phyloP scores from a whole-genome alignment of 2,797 vertebrate species.

The Danio aesculapii region DNA sequence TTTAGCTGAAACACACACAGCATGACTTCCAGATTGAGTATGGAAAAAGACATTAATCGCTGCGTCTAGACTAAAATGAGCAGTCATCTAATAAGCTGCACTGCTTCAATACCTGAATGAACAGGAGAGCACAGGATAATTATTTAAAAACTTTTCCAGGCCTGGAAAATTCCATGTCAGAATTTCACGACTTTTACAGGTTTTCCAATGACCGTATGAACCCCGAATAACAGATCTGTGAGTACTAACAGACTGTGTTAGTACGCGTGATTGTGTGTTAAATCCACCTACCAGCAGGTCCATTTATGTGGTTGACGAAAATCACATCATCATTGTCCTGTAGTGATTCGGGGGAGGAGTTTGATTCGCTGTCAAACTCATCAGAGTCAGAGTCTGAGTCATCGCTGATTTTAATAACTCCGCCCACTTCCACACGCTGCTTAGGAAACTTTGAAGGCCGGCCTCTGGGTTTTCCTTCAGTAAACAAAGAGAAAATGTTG shows the following conservation, averaged over 20 bases:
- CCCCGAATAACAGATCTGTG: too few species aligned
- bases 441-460: constrained; percentile 85
- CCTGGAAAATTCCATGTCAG: too few species aligned
- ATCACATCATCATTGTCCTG: constrained; percentile 93
- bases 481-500: too few species aligned
- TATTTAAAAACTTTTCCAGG: too few species aligned
- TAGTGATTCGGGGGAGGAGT: constrained; percentile 94
- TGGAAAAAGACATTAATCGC: not conserved
- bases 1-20: constrained; percentile 69
- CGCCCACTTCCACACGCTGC: constrained; percentile 73
- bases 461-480: constrained; percentile 84
- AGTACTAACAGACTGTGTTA: too few species aligned
- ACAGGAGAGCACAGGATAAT: too few species aligned
- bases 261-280: too few species aligned
- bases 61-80: constrained; percentile 45
- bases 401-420: constrained; percentile 92
- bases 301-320: constrained; percentile 84
- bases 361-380: constrained; percentile 92
- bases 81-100: constrained; percentile 43
- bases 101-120: not conserved
- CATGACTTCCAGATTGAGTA: not conserved
- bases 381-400: constrained; percentile 95
- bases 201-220: too few species aligned
- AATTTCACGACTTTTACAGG: too few species aligned
- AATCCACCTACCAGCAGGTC: constrained; percentile 72